Evolutionary conservation across 2,797 vertebrate species (phyloP).

Genomic region (Caiman crocodilus): DNA sequence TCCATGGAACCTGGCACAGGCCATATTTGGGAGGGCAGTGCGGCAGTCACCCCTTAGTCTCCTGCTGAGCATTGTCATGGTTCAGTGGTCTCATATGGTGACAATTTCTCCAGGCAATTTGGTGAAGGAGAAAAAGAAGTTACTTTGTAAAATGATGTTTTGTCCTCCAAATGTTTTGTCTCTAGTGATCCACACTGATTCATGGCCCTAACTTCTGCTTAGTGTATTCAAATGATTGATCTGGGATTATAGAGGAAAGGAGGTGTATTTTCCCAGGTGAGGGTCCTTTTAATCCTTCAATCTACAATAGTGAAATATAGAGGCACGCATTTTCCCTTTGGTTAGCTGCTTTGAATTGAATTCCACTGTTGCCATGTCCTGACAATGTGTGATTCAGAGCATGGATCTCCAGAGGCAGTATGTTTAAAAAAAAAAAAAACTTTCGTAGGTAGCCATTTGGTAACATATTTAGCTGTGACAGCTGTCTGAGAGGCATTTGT

Average conservation of each 20-base stretch:
- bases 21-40: rapidly evolving
- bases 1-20: background rate
- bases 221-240: background rate
- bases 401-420: background rate
- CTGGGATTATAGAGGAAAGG: background rate
- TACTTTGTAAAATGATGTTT: background rate
- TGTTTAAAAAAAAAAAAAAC: background rate
- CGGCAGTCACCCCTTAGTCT: background rate
- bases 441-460: background rate
- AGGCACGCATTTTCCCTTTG: background rate
- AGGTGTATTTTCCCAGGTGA: background rate
- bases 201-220: background rate
- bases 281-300: background rate
- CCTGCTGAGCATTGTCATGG: background rate
- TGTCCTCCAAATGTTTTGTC: background rate
- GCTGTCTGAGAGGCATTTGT: background rate
- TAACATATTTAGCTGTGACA: background rate
- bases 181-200: background rate
- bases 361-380: background rate
- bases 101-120: background rate
- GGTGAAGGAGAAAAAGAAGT: background rate
- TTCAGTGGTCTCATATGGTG: background rate
- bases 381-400: rapidly evolving
- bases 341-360: background rate
- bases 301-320: background rate